Conservation (phyloP, 2,113 vertebrate species). For the Gopherus evgoodei region DNA sequence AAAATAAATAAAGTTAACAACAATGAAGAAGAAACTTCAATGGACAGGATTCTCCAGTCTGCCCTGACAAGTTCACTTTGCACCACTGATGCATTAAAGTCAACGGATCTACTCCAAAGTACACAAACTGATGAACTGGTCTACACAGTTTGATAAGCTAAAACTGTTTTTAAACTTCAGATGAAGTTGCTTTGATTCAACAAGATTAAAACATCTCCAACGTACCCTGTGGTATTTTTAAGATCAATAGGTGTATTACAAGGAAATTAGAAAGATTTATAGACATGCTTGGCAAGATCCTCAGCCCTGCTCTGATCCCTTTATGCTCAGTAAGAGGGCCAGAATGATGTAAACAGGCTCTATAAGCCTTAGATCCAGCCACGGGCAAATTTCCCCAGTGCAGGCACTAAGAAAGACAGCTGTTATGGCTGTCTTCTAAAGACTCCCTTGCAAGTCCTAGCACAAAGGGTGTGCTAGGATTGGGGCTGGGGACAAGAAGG, state of each 20-base stretch:
- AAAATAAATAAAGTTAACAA: background rate
- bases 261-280: background rate
- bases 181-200: background rate
- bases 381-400: background rate
- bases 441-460: background rate
- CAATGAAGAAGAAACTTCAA: background rate
- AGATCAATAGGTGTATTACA: constrained; percentile 5
- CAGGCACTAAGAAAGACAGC: background rate
- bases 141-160: background rate
- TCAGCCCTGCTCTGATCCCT: background rate
- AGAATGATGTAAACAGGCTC: background rate
- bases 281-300: background rate
- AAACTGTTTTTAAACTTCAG: background rate
- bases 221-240: background rate
- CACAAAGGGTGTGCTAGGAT: background rate
- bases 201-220: background rate
- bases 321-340: background rate
- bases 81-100: background rate
- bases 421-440: background rate
- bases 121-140: background rate
- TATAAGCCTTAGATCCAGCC: background rate
- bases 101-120: background rate
- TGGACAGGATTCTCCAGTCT: background rate
- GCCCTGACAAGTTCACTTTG: background rate
- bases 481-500: background rate